Evolutionary conservation across 2,113 vertebrate genomes (phyloP), one percentile per base, ranked within the genome.

Genomic region (Candoia aspera): DNA sequence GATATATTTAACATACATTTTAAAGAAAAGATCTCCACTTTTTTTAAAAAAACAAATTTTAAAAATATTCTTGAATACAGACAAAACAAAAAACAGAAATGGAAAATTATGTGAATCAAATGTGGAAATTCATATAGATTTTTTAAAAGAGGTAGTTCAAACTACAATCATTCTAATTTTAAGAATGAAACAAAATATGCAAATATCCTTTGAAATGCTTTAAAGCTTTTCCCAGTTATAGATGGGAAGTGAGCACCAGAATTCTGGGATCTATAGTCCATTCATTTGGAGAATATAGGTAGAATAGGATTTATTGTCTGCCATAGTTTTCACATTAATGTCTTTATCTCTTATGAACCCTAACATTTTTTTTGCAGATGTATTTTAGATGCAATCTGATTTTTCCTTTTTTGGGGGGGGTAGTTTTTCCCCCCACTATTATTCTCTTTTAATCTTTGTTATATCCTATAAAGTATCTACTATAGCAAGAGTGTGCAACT

Each of bases 401-500:
- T 24, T 64, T 91, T 57, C 8, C 11, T 33, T 59, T 59, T 62
- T 46, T 49, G 29, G n/a, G n/a, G n/a, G n/a, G n/a, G n/a, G n/a
- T 29, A 19, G 26, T 26, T 85, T 84, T 84, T 33, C 2, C 5
- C 37, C 21, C n/a, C n/a, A n/a, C n/a, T n/a, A 60, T 49, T n/a
- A 84, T 87, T 57, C 21, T 33, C 11, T 57, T 53, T n/a, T 53
- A 95, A 62, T 84, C 33, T 83, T 3, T 1, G 21, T 59, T 90
- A 17, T 53, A 92, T 95, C 90, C 8, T 24, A 83, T 73, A 88
- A 88, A 88, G 37, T 79, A 93, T 79, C n/a, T 88, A 93, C 42
- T 95, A 21, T 24, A 84, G 83, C 53, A 93, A 37, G 68, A 73
- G 15, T 73, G 68, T 73, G 15, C 15, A 37, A 79, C 33, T 79